These are phyloP conservation scores for Drosophila hawaiiensis DNA, from an alignment of 2,888 invertebrate species.

Conservation along the genomic window DNA sequence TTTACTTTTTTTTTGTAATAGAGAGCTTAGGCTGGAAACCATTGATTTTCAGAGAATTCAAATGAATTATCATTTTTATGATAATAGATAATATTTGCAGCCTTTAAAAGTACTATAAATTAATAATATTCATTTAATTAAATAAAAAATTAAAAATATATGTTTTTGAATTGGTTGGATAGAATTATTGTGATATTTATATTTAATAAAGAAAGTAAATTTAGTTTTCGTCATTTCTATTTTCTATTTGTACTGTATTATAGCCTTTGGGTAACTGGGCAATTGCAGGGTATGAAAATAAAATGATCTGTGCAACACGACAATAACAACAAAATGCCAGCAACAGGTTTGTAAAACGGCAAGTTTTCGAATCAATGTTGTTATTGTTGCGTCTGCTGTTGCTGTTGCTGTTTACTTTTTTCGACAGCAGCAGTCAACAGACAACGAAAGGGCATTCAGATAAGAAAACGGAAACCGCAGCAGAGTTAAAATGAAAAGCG, in stretches of 20 bases:
- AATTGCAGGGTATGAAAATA: constrained; percentile 25
- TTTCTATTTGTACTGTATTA: not conserved
- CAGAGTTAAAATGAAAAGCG: constrained; percentile 38
- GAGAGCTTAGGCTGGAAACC: not conserved
- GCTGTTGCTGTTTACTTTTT: constrained; percentile 31
- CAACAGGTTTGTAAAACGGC: constrained; percentile 49
- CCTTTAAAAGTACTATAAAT: not conserved
- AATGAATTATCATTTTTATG: not conserved
- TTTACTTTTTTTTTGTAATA: not conserved
- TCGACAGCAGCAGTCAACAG: constrained; percentile 17
- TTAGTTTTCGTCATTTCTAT: not conserved
- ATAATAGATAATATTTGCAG: not conserved
- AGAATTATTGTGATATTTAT: not conserved
- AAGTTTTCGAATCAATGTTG: constrained; percentile 22
- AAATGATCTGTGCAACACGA: constrained; percentile 23
- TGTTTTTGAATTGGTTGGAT: not conserved
- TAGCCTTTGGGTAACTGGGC: not conserved
- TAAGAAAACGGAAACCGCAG: constrained; percentile 47
- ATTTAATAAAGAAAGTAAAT: not conserved
- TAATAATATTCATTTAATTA: not conserved
- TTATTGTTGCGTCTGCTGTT: not conserved
- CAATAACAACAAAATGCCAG: constrained; percentile 42
- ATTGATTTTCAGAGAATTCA: not conserved
- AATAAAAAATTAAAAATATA: not conserved
- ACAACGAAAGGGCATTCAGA: constrained; percentile 48